Percentiles rank a stretch among this genome's conserved stretches.
Evolutionary conservation across 1,140 invertebrate species (phyloP).

Genomic region (Euwallacea similis): DNA sequence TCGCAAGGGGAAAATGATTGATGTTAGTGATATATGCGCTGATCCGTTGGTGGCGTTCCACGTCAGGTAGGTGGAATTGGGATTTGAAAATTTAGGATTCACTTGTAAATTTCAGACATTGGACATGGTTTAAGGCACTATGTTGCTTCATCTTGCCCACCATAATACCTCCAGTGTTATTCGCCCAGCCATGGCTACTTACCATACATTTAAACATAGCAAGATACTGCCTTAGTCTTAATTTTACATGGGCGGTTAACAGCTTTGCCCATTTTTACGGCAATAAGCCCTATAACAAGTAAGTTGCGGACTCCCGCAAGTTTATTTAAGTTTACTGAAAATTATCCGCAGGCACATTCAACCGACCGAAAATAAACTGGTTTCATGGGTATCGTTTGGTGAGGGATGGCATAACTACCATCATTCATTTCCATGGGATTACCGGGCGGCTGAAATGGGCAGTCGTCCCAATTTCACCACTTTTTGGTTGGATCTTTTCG

Average conservation of each 20-base stretch:
- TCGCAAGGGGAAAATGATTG: slow-evolving; percentile 63
- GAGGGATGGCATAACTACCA: slow-evolving; percentile 94
- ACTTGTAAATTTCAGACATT: slow-evolving; percentile 60
- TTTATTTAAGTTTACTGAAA: too few relatives aligned
- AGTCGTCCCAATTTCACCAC: slow-evolving; percentile 61
- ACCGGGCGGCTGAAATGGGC: slow-evolving; percentile 71
- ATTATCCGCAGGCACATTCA: slow-evolving; percentile 60
- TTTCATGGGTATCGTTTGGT: slow-evolving; percentile 62
- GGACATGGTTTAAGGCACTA: slow-evolving; percentile 69
- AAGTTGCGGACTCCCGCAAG: slow-evolving; percentile 44
- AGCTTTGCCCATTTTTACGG: slow-evolving; percentile 81
- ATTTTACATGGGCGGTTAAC: slow-evolving; percentile 89
- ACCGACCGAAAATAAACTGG: slow-evolving; percentile 64
- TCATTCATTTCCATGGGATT: slow-evolving; percentile 88
- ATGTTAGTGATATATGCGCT: slow-evolving; percentile 64
- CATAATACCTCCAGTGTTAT: slow-evolving; percentile 57
- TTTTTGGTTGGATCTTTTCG: slow-evolving; percentile 67
- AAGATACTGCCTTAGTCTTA: slow-evolving; percentile 69
- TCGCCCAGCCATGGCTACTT: slow-evolving; percentile 56
- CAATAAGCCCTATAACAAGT: slow-evolving; percentile 67
- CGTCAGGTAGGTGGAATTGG: slow-evolving; percentile 53
- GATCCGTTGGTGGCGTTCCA: slow-evolving; percentile 70
- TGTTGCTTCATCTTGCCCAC: slow-evolving; percentile 72
- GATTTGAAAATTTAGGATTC: slow-evolving; percentile 4
- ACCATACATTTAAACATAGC: slow-evolving; percentile 58